Evolutionary conservation across 2,797 vertebrate species (phyloP), one percentile per base, ranked within the genome.

Genomic region (Acanthurus lineatus): DNA sequence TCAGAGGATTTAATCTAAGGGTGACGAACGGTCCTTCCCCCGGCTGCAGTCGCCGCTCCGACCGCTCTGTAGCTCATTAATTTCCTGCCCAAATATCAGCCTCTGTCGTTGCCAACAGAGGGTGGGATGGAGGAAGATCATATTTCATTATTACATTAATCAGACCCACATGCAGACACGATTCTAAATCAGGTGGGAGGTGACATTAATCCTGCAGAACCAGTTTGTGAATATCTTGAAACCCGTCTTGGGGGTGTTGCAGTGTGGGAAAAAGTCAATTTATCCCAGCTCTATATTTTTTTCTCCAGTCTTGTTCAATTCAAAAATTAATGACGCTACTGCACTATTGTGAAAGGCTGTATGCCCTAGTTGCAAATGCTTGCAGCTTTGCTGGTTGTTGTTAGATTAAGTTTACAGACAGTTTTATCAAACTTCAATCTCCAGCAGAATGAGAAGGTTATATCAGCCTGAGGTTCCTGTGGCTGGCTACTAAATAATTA

Each of bases 131-230:
- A 71, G 80, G 81, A 68, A 88, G 87, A 91, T 94, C 85, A 93
- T 92, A 92, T 92, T 92, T 94, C 88, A 93, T 93, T 91, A 93
- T 92, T 91, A 86, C 77, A 92, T 94, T 91, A 92, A 93, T 94
- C 90, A 93, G 84, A 81, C 63, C 82, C 54, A 66, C 77, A 85
- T 76, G 73, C 75, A 83, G 77, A 90, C 83, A 42, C 15, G 28
- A 84, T 68, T 77, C 78, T 91, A 91, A 91, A 92, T 93, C 91
- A 88, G 79, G 62, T 79, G 47, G 66, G 53, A 84, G 72, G 82
- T 84, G 81, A 81, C 75, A 84, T 86, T 86, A 89, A 84, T 89
- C 73, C 77, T 69, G 59, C 53, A 79, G 58, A 87, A 75, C 69
- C 71, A 76, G 82, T 81, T 83, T 84, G 67, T 83, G 62, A 90